Evolutionary conservation across 2,113 vertebrate genomes (phyloP).

Genomic region (crab-eating macaque (Macaca fascicularis)): T2T-MFA8v1.1 NC_088377.1:34946001-34946500

Average conservation of each 20-base stretch:
- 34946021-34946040: slow-evolving; percentile 97
- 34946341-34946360: rapidly evolving
- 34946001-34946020: slow-evolving; percentile 96
- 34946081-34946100: slow-evolving; percentile 96
- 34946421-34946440: slow-evolving; percentile 97
- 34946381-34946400: rapidly evolving
- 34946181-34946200: not conserved
- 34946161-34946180: rapidly evolving
- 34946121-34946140: not conserved
- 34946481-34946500: slow-evolving; percentile 96
- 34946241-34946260: slow-evolving; percentile 98
- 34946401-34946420: not conserved
- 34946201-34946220: slow-evolving; percentile 96
- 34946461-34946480: slow-evolving; percentile 96
- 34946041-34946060: slow-evolving; percentile 97
- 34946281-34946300: slow-evolving; percentile 97
- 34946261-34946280: slow-evolving; percentile 96
- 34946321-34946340: not conserved
- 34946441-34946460: slow-evolving; percentile 89
- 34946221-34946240: slow-evolving; percentile 97
- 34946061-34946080: slow-evolving; percentile 94
- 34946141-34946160: not conserved
- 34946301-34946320: slow-evolving; percentile 92
- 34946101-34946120: slow-evolving; percentile 94
- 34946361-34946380: not conserved